Evolutionary conservation across 2,888 invertebrate genomes (phyloP).

Genomic region (Drosophila antonietae): DNA sequence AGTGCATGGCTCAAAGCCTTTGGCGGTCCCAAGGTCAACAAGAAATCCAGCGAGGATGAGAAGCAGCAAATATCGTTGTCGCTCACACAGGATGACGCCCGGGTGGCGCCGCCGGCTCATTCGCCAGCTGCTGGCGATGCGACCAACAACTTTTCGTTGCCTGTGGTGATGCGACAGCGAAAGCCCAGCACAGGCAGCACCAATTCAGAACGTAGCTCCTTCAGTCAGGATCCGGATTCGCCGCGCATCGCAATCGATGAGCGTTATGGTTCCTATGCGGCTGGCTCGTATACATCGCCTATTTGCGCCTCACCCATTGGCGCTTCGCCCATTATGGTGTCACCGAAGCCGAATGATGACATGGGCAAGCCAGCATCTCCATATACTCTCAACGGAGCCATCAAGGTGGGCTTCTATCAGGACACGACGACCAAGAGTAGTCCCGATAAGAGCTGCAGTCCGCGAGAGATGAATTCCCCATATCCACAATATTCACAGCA

Average conservation of each 20-base stretch:
- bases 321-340: constrained; percentile 90
- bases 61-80: constrained; percentile 75
- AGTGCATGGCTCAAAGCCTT: constrained; percentile 97
- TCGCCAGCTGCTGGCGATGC: constrained; percentile 67
- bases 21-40: constrained; percentile 91
- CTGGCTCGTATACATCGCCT: constrained; percentile 90
- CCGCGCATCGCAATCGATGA: constrained; percentile 88
- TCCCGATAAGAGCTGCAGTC: constrained; percentile 93
- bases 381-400: constrained; percentile 92
- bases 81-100: constrained; percentile 41
- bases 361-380: constrained; percentile 86
- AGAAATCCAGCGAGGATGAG: constrained; percentile 87
- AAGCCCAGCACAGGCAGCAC: constrained; percentile 92
- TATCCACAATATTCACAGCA: constrained; percentile 87
- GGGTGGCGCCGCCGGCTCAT: constrained; percentile 64
- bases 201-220: constrained; percentile 91
- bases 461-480: constrained; percentile 89
- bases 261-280: constrained; percentile 87
- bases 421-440: constrained; percentile 94
- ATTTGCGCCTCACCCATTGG: constrained; percentile 86
- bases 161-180: constrained; percentile 86
- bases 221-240: constrained; percentile 91
- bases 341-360: constrained; percentile 89
- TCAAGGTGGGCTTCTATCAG: constrained; percentile 95
- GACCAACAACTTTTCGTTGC: constrained; percentile 80